Conservation (phyloP, 2,888 invertebrate species). For the Tiphia femorata region DNA sequence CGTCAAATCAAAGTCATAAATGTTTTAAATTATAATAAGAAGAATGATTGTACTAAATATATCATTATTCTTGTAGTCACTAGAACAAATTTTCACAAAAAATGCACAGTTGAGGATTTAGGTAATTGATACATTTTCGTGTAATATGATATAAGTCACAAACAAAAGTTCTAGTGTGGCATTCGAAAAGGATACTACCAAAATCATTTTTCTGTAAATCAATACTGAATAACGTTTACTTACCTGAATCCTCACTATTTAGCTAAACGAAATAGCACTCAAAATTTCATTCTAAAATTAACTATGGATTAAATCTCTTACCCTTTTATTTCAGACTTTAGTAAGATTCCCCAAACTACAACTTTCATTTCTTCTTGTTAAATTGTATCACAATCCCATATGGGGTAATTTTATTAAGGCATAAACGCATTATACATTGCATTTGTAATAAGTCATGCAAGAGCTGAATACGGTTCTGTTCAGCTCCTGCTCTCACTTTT, state of each 20-base stretch:
- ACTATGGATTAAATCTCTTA: constrained; percentile 23
- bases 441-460: constrained; percentile 27
- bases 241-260: constrained; percentile 33
- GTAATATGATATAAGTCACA: no score
- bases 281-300: constrained; percentile 13
- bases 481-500: constrained; percentile 16
- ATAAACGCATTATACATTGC: constrained; percentile 29
- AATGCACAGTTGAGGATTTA: constrained; percentile 28
- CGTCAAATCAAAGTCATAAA: constrained; percentile 8
- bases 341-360: constrained; percentile 18
- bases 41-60: constrained; percentile 24
- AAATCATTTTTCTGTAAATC: background rate
- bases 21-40: constrained; percentile 30
- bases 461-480: constrained; percentile 29
- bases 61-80: no score
- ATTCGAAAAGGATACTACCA: background rate
- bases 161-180: no score
- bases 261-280: constrained; percentile 9
- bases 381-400: background rate
- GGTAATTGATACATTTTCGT: constrained; percentile 12
- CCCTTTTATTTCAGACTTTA: constrained; percentile 24
- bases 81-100: constrained; percentile 16
- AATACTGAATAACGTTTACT: background rate
- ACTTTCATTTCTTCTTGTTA: constrained; percentile 3
- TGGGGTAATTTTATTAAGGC: constrained; percentile 13